Evolutionary conservation across 2,113 vertebrate genomes (phyloP), one percentile per base, ranked within the genome.

Genomic region (Siniperca knerii): DNA sequence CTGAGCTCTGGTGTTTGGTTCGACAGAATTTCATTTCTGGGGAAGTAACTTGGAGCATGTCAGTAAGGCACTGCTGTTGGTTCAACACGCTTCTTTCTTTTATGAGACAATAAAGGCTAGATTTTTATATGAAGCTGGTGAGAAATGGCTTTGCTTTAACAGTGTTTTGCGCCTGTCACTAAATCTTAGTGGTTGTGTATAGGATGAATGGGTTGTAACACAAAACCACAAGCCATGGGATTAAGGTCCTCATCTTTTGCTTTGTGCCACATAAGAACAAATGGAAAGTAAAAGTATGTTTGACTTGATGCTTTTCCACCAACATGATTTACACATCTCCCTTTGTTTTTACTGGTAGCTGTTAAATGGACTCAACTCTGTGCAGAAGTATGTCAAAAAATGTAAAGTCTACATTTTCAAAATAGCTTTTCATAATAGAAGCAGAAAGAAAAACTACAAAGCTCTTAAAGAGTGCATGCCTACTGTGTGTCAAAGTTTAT

Each of bases 91-190:
- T 95, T 94, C 88, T 87, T 92, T 87, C 92, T 89, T 96, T 96
- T 96, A 96, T 48, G 94, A 94, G 92, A 94, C 94, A 93, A 94
- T 96, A 96, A 96, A 96, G 91, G 90, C 92, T 8, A 82, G 90
- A 94, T 92, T 95, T 29, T 95, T 95, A 94, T 95, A 95, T 88
- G 93, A 91, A 91, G 92, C 90, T 87, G 79, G 86, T 94, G 94
- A 96, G 90, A 79, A 94, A 95, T 94, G 94, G 91, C 94, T 94
- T 95, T 92, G 92, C 85, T 95, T 96, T 95, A 95, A 94, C 92
- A 89, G 90, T 94, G 91, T 95, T 94, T 95, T 87, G 94, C 77
- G 82, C 85, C 90, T 87, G 93, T 94, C 94, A 92, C 92, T 95
- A 94, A 96, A 96, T 95, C 94, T 95, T 90, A 87, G 91, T 60